phyloP scores from a whole-genome alignment of 2,113 vertebrate species.

The Perca flavescens region DNA sequence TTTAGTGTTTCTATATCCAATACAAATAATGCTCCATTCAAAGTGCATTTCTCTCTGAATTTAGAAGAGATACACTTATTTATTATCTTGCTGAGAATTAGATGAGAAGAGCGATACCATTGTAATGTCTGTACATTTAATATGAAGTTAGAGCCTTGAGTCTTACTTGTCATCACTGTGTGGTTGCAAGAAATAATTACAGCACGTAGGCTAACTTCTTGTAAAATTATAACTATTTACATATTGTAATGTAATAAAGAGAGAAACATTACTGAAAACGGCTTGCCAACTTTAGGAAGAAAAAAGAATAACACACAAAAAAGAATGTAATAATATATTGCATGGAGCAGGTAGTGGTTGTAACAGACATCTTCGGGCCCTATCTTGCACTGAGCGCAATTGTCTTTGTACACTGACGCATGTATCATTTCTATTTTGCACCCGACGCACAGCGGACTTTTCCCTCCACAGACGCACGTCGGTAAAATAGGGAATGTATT shows the following conservation, averaged over 20 bases:
- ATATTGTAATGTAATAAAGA: not conserved
- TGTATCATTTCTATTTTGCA: too few species aligned
- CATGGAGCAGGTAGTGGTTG: not conserved
- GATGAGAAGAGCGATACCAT: not conserved
- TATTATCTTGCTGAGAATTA: not conserved
- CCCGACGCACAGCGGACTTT: too few species aligned
- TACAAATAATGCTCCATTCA: not conserved
- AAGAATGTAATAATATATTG: not conserved
- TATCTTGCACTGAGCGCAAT: too few species aligned
- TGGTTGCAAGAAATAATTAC: not conserved
- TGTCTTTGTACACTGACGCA: too few species aligned
- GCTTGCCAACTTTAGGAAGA: not conserved
- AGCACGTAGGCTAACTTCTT: not conserved
- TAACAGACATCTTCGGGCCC: not conserved
- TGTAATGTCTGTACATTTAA: not conserved
- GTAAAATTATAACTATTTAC: not conserved
- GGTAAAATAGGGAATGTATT: too few species aligned
- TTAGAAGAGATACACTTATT: not conserved
- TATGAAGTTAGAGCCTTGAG: not conserved
- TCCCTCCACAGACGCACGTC: too few species aligned
- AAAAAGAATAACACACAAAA: not conserved
- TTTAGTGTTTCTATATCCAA: not conserved
- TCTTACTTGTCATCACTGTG: not conserved
- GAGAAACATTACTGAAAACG: not conserved
- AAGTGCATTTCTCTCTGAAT: not conserved